phyloP scores from a whole-genome alignment of 1,140 invertebrate species.

The Meloidogyne floridensis region DNA sequence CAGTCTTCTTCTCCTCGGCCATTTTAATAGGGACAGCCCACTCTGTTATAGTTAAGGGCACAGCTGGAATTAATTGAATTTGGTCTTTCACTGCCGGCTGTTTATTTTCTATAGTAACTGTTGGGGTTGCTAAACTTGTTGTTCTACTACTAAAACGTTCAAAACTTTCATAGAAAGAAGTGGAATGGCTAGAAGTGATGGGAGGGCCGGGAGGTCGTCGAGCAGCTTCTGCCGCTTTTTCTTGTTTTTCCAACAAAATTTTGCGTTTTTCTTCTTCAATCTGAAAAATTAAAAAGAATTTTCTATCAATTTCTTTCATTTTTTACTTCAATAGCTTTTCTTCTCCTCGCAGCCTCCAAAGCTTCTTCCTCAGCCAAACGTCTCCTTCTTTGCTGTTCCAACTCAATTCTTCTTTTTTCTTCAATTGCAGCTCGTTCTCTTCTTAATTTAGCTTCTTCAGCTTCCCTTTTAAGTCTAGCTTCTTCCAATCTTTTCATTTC shows the following conservation, averaged over 20 bases:
- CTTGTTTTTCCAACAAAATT: neutral
- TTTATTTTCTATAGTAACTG: conserved; percentile 7
- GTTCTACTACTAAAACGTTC: conserved; percentile 10
- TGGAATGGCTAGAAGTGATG: neutral
- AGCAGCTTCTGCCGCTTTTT: neutral
- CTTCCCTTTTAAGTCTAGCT: conserved; percentile 13
- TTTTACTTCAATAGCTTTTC: neutral
- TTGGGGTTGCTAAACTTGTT: conserved; percentile 7
- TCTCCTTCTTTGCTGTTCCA: conserved; percentile 11
- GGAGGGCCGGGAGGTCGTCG: neutral
- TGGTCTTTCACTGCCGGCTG: conserved; percentile 7
- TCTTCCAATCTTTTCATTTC: conserved; percentile 22
- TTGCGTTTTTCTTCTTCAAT: conserved; percentile 13
- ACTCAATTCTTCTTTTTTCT: conserved; percentile 9
- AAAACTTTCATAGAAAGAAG: conserved; percentile 12
- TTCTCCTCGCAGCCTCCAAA: conserved; percentile 14
- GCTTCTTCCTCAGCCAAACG: neutral
- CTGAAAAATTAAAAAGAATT: neutral
- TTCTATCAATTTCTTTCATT: neutral
- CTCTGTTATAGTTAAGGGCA: conserved; percentile 22
- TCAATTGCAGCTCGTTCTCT: conserved; percentile 1
- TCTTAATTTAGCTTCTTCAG: conserved; percentile 5
- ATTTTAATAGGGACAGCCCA: conserved; percentile 20
- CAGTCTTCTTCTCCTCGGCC: neutral
- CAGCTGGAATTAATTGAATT: conserved; percentile 4